A percentile compares a stretch with the other conserved stretches of the same genome.
Conservation (phyloP, 2,888 invertebrate genomes). For the Epinotia brunnichana region DNA sequence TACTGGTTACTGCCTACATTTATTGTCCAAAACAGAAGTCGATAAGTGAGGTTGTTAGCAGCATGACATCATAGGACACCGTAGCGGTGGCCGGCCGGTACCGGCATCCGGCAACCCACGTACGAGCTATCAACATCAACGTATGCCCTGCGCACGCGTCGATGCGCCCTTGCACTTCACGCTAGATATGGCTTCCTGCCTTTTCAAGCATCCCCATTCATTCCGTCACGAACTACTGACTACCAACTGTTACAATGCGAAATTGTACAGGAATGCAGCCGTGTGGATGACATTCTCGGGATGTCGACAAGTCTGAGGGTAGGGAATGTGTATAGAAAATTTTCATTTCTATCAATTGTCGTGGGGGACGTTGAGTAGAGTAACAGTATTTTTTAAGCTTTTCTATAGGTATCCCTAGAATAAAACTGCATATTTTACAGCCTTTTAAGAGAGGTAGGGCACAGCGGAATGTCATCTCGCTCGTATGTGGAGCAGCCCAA, state of each 20-base stretch:
- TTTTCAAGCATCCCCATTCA: conserved; percentile 70
- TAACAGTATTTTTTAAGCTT: too few species aligned
- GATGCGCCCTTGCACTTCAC: conserved; percentile 70
- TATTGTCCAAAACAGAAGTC: conserved; percentile 36
- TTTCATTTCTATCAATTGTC: too few species aligned
- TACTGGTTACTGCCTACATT: conserved; percentile 30
- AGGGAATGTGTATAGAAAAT: background rate
- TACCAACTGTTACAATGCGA: conserved; percentile 58
- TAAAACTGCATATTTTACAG: background rate
- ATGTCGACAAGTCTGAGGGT: background rate
- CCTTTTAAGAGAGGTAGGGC: too few species aligned
- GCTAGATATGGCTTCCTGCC: conserved; percentile 64
- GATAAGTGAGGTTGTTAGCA: conserved; percentile 48
- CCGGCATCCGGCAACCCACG: conserved; percentile 40
- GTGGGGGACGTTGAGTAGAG: too few species aligned
- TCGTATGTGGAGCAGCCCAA: too few species aligned
- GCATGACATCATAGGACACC: conserved; percentile 50
- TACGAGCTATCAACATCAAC: conserved; percentile 20
- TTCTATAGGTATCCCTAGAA: background rate
- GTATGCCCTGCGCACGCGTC: conserved; percentile 48
- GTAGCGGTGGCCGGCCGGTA: conserved; percentile 23
- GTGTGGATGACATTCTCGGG: conserved; percentile 32
- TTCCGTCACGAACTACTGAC: conserved; percentile 64
- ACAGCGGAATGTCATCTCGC: too few species aligned
- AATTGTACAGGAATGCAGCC: conserved; percentile 52